Evolutionary conservation across 2,797 vertebrate species (phyloP), one percentile per base, ranked within the genome.

Genomic region (Carapus acus): DNA sequence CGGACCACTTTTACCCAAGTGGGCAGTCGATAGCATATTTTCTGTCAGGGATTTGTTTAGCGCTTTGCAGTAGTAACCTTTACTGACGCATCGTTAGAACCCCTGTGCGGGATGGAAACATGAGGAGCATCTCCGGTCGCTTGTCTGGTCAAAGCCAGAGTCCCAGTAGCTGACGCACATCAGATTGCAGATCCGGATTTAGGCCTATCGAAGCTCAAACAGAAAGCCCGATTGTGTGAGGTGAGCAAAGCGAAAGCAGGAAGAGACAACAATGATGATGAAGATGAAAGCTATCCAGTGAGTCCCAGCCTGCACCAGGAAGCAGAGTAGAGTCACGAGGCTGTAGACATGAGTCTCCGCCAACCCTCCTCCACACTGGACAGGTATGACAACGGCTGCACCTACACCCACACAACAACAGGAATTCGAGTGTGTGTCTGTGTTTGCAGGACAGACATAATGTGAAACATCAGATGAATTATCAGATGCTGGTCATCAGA

Each of bases 311-410:
- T 43, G 22, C 68, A 67, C 51, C 65, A 58, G 66, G 65, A 76
- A 80, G 75, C 64, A 73, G 65, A 77, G 63, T 74, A 71, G 64
- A 7, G 57, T 45, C 62, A 51, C 63, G 39, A 36, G 77, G 64
- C 60, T 40, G 79, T 76, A 83, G 82, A 72, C 78, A 90, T 90
- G 89, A 90, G 83, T 67, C 69, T 89, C 45, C 84, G 86, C 60
- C 84, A 85, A 3, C 88, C 88, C 43, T 78, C 86, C 58, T 88
- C 87, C 8, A 86, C 89, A 0, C 84, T 89, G 80, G 88, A 90
- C 86, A 90, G 89, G 88, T 90, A 86, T 0, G 51, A 42, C 18
- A 40, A n/a, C 39, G 46, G 7, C 18, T 11, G 40, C 40, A 18
- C 13, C 40, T 6, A 14, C 40, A 42, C 19, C 20, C 20, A 41